Base-by-base conservation (phyloP, 2,888 invertebrate species). In the Rhagophthalmus giganteus region DNA sequence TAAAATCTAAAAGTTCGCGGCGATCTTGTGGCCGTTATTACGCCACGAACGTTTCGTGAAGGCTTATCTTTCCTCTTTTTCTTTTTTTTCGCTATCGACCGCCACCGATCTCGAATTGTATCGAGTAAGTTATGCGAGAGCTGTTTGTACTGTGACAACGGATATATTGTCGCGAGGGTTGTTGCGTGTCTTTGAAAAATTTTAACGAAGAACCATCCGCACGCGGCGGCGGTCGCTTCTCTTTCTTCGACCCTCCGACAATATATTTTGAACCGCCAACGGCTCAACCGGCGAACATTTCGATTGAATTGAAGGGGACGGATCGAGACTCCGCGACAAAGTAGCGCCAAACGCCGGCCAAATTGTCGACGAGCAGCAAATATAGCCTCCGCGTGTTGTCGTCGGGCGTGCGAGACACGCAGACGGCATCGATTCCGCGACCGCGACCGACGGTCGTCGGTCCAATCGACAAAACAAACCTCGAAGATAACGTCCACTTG, bases 91-190 rank as follows among this genome's bases (percentile, higher is more conserved):
- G 39, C 26, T 39, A 39, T 39, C 39, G 28, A 39, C 27, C 16
- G 28, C 28, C 39, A 28, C 12, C 11, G 9, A 37, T 37, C 37
- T 39, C 28, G 39, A 20, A 39, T 27, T 39, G 39, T 39, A 28
- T 16, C 39, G 28, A 39, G 28, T 39, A 39, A 35, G 52, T 49
- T 49, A 39, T 37, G 40, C 33, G 16, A 37, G 30, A 42, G 45
- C 42, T 32, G 41, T 58, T 61, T 32, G 51, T 58, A 68, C 68
- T 67, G 63, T 67, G 68, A 68, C 67, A 49, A 53, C 53, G 40
- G 38, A 50, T 37, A 33, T 45, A 37, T 33, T 46, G 32, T 39
- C 52, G 44, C 28, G 41, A 52, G 37, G 38, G 25, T 35, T n/a
- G n/a, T n/a, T 40, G 53, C 53, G 46, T 47, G 54, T 50, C 40